Conservation (phyloP, 2,113 vertebrate species). For the Thermophis baileyi region DNA sequence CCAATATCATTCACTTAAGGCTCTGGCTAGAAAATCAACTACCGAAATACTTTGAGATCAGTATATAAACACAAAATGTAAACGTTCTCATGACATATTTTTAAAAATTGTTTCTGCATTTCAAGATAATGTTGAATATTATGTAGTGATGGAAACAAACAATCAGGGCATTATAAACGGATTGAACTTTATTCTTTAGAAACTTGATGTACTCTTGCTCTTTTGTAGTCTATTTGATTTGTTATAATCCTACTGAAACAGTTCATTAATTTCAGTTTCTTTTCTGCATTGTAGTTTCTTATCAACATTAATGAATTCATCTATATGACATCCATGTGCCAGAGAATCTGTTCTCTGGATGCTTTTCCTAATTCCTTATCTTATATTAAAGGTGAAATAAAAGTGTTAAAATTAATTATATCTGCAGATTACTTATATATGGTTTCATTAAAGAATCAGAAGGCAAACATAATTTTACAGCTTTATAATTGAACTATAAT, state of each 20-base stretch:
- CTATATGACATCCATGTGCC: not conserved
- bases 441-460: not conserved
- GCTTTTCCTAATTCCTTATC: not conserved
- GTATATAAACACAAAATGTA: conserved; percentile 63
- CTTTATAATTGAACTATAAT: not conserved
- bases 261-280: not conserved
- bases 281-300: not conserved
- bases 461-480: not conserved
- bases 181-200: conserved; percentile 55
- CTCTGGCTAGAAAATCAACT: conserved; percentile 29
- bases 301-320: not conserved
- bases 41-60: conserved; percentile 43
- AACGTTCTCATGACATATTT: conserved; percentile 43
- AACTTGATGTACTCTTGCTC: conserved; percentile 34
- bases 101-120: conserved; percentile 58
- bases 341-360: not conserved
- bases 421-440: not conserved
- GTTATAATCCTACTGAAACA: not conserved
- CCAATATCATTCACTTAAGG: conserved; percentile 43
- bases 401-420: not conserved
- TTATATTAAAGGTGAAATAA: not conserved
- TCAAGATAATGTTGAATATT: conserved; percentile 62
- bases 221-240: not conserved
- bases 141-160: conserved; percentile 59
- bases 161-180: conserved; percentile 51